phyloP scores from a whole-genome alignment of 2,888 invertebrate species.

The Aplocera efformata region DNA sequence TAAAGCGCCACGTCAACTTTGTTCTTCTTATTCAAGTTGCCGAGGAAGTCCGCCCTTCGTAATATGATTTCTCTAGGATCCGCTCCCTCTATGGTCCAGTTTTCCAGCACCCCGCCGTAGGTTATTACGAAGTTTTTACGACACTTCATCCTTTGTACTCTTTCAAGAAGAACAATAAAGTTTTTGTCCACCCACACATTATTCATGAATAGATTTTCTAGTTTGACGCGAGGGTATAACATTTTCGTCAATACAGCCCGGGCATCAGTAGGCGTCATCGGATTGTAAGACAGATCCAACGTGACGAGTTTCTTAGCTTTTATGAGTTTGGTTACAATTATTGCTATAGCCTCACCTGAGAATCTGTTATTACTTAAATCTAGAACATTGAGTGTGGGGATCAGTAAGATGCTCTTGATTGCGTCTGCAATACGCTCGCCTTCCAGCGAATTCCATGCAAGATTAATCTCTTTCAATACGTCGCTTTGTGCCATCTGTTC shows the following conservation, averaged over 20 bases:
- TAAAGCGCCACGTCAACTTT: slow-evolving; percentile 33
- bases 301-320: slow-evolving; percentile 37
- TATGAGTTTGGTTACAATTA: slow-evolving; percentile 30
- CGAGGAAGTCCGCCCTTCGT: slow-evolving; percentile 38
- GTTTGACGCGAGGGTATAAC: slow-evolving; percentile 35
- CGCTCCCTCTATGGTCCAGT: slow-evolving; percentile 34
- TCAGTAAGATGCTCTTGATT: slow-evolving; percentile 30
- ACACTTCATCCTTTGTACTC: slow-evolving; percentile 36
- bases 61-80: slow-evolving; percentile 40
- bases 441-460: slow-evolving; percentile 42
- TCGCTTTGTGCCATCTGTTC: slow-evolving; percentile 30
- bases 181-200: slow-evolving; percentile 38
- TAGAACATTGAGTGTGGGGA: slow-evolving; percentile 35
- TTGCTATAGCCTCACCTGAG: slow-evolving; percentile 29
- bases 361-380: slow-evolving; percentile 45
- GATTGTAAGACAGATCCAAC: slow-evolving; percentile 47
- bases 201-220: slow-evolving; percentile 38
- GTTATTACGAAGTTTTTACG: slow-evolving; percentile 35
- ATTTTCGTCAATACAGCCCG: slow-evolving; percentile 33
- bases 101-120: slow-evolving; percentile 34
- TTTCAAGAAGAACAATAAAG: slow-evolving; percentile 33
- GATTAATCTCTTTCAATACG: slow-evolving; percentile 37
- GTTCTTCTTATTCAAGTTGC: slow-evolving; percentile 26
- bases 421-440: slow-evolving; percentile 36
- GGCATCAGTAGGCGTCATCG: slow-evolving; percentile 38